Base-by-base conservation (phyloP, 2,113 vertebrate species). In the Melanotaenia duboulayi region DNA sequence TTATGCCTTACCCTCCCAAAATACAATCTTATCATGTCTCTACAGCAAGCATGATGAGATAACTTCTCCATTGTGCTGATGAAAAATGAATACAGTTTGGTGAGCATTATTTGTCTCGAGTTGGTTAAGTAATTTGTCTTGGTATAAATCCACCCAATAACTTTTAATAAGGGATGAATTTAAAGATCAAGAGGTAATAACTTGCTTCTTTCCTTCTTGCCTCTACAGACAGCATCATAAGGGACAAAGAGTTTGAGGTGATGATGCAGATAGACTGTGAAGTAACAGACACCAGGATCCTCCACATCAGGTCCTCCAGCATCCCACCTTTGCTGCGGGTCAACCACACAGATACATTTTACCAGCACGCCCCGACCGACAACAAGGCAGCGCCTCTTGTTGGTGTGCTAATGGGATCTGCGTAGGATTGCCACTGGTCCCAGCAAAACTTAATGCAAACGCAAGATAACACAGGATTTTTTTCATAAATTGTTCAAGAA, bases 261-360 rank as follows among this genome's bases (percentile, higher is more conserved):
- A 99, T 99, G 98, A 99, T 99, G 97, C 97, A 99, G 91, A 99
- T 98, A 0, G 98, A 98, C 91, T 99, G 97, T 3, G 97, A 99
- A 74, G 98, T 99, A 71, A 96, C 96, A 75, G 95, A 98, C 92
- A 98, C 97, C 78, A 93, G 95, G 86, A 97, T 97, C 74, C 92
- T 99, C 37, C 97, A 97, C 87, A 96, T 99, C 91, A 96, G 96
- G 83, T 96, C 96, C 14, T 95, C 97, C 0, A 94, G 94, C 2
- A 95, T 99, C 54, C 98, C 97, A 3, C 96, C 95, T 0, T 85
- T 95, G 81, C 94, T 99, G 17, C 92, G 95, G 66, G 93, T 93
- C 63, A 98, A 99, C 87, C 95, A 90, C 52, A 96, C 94, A 0
- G 40, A 80, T 57, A 78, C 95, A 0, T 91, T 96, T 88, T 96